phyloP scores from a whole-genome alignment of 2,797 vertebrate genomes.

The Characodon lateralis region DNA sequence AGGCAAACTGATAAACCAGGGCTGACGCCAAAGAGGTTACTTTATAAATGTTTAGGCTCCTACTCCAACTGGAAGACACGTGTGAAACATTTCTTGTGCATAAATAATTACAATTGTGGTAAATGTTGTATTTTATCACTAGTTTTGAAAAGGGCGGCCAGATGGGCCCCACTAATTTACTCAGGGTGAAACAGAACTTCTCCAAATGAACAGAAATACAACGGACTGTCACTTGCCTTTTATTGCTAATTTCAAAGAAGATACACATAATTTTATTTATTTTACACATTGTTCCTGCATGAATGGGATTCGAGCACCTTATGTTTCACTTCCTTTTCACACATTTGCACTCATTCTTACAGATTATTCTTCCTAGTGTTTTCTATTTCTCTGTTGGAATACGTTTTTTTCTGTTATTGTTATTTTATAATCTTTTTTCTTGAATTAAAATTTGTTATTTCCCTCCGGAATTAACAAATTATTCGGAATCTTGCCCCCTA shows the following conservation, averaged over 20 bases:
- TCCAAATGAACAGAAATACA: neutral
- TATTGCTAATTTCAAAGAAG: neutral
- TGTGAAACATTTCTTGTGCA: neutral
- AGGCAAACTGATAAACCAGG: conserved; percentile 4
- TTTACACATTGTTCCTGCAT: neutral
- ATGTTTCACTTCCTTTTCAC: neutral
- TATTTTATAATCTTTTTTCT: neutral
- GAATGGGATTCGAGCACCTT: neutral
- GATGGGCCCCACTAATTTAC: neutral
- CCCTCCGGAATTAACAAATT: neutral
- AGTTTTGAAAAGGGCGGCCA: neutral
- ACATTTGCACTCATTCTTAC: neutral
- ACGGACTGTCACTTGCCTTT: neutral
- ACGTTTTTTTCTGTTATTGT: neutral
- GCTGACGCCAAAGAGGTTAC: conserved; percentile 6
- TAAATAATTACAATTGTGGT: neutral
- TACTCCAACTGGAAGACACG: neutral
- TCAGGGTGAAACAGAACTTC: neutral
- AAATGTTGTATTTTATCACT: neutral
- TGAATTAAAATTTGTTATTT: too few relatives aligned
- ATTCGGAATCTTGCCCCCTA: neutral
- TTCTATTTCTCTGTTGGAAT: too few relatives aligned
- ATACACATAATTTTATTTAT: neutral
- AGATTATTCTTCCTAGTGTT: too few relatives aligned
- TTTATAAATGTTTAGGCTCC: neutral